Evolutionary conservation across 2,888 invertebrate genomes (phyloP).

Genomic region (Malachius bipustulatus): DNA sequence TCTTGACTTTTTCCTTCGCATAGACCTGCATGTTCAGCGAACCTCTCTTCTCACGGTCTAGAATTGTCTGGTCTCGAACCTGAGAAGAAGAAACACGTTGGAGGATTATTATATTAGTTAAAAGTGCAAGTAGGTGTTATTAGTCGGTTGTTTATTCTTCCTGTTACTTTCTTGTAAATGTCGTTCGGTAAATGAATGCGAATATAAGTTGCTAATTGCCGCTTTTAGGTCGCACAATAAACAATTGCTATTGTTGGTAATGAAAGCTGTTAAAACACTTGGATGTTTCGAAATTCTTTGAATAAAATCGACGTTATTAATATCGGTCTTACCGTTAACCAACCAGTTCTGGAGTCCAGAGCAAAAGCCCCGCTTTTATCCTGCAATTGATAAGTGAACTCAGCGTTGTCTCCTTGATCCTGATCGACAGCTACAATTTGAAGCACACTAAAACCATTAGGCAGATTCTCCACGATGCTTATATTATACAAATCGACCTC

Average conservation of each 20-base stretch:
- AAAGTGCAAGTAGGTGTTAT: neutral
- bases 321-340: slow-evolving; percentile 84
- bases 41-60: slow-evolving; percentile 68
- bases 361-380: slow-evolving; percentile 67
- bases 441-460: slow-evolving; percentile 63
- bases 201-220: too few relatives aligned
- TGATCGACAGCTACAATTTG: slow-evolving; percentile 64
- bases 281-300: too few relatives aligned
- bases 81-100: slow-evolving; percentile 17
- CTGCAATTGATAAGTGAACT: slow-evolving; percentile 67
- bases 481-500: slow-evolving; percentile 85
- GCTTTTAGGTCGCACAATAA: too few relatives aligned
- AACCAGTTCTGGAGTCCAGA: slow-evolving; percentile 68
- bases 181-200: too few relatives aligned
- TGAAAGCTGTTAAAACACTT: too few relatives aligned
- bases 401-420: slow-evolving; percentile 77
- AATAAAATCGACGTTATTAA: too few relatives aligned
- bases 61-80: slow-evolving; percentile 48
- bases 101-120: neutral
- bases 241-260: too few relatives aligned
- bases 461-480: slow-evolving; percentile 83
- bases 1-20: slow-evolving; percentile 64
- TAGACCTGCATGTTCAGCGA: slow-evolving; percentile 63
- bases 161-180: neutral
- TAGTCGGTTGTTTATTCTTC: slow-evolving; percentile 2